A percentile compares a stretch with the other conserved stretches of the same genome.
Conservation (phyloP, 2,888 invertebrate species). For the Arge pagana region DNA sequence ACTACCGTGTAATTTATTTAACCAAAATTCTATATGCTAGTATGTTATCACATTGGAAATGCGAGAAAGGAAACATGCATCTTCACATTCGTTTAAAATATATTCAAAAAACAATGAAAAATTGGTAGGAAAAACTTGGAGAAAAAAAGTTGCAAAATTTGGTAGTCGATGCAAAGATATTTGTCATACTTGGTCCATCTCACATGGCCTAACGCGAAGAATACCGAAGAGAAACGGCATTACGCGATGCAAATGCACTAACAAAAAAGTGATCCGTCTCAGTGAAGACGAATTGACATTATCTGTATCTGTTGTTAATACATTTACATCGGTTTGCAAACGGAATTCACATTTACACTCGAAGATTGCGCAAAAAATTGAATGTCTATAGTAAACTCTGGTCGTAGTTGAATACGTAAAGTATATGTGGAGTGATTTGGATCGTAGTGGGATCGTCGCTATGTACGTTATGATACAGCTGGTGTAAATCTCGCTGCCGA, state of each 20-base stretch:
- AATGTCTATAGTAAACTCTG: neutral
- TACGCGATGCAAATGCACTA: no score
- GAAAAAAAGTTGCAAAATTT: no score
- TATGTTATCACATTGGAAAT: no score
- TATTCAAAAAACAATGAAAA: conserved; percentile 27
- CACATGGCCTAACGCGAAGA: neutral
- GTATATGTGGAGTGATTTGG: no score
- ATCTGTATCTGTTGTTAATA: no score
- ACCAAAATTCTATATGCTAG: conserved; percentile 4
- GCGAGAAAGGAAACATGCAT: neutral
- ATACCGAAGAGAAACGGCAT: neutral
- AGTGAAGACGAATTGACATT: no score
- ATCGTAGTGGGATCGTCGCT: neutral
- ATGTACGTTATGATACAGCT: conserved; percentile 1
- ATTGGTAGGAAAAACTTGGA: conserved; percentile 23
- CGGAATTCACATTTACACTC: no score
- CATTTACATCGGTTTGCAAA: no score
- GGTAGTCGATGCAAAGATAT: no score
- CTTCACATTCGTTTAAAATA: no score
- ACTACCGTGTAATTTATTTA: conserved; percentile 24
- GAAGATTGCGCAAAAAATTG: neutral
- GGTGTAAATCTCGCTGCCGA: conserved; percentile 10
- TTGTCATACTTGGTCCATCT: neutral
- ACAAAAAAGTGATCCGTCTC: no score
- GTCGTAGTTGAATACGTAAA: conserved; percentile 2